Evolutionary conservation across 1,140 invertebrate genomes (phyloP).

Genomic region (Papilio polyxenes): DNA sequence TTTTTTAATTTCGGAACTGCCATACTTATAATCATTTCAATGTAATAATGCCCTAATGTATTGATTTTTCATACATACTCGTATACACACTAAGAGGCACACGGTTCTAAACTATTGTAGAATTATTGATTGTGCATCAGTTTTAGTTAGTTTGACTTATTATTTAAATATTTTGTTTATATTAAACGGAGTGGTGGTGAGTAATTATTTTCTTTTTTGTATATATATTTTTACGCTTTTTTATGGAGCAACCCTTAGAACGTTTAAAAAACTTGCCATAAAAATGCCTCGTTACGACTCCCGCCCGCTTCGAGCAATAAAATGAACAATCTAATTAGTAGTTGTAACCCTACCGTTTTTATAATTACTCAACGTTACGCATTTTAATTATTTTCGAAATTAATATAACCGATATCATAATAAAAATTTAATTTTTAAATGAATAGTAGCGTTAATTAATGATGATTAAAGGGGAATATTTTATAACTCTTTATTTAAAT

Average conservation of each 20-base stretch:
- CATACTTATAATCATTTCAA: too few species aligned
- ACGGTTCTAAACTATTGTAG: too few species aligned
- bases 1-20: too few species aligned
- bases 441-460: not conserved
- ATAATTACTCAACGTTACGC: not conserved
- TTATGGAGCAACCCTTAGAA: not conserved
- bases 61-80: too few species aligned
- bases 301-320: not conserved
- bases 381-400: not conserved
- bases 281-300: conserved; percentile 8
- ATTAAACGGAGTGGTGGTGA: too few species aligned
- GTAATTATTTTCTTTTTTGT: not conserved
- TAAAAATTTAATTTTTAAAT: not conserved
- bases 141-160: too few species aligned
- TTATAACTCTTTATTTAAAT: too few species aligned
- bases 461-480: not conserved
- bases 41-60: too few species aligned
- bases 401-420: not conserved
- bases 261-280: conserved; percentile 8
- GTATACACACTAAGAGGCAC: too few species aligned
- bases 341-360: not conserved
- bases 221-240: not conserved
- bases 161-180: too few species aligned
- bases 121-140: too few species aligned
- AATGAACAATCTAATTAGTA: conserved; percentile 20